Evolutionary conservation across 2,113 vertebrate genomes (phyloP).

Genomic region (Spermophilus dauricus): DNA sequence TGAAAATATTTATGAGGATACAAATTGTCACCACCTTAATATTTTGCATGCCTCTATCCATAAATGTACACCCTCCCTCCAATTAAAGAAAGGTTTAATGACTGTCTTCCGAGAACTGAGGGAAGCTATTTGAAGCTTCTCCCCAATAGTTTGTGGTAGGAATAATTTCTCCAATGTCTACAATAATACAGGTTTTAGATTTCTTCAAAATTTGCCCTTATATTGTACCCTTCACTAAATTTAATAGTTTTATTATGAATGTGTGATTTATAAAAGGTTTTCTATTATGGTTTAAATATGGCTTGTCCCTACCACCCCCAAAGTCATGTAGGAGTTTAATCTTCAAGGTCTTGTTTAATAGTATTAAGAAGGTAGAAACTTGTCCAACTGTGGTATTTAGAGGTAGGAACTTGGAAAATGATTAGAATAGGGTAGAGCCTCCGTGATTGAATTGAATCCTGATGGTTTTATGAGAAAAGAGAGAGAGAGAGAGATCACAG

Average conservation of each 20-base stretch:
- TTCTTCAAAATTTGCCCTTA: background rate
- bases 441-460: background rate
- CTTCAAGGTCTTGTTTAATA: background rate
- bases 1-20: slow-evolving; percentile 5
- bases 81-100: background rate
- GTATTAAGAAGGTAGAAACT: background rate
- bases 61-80: background rate
- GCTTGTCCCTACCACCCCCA: no score
- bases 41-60: background rate
- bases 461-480: background rate
- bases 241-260: background rate
- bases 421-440: background rate
- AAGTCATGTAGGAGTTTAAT: background rate
- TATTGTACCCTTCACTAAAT: background rate
- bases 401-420: background rate
- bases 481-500: background rate
- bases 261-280: background rate
- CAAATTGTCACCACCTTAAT: background rate
- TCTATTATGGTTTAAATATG: background rate
- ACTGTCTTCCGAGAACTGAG: background rate
- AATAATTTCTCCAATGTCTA: background rate
- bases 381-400: background rate
- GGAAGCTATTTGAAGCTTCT: background rate
- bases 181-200: background rate
- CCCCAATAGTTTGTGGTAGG: background rate